Base-by-base conservation (phyloP, 2,888 invertebrate species). In the Clusia tigrina region DNA sequence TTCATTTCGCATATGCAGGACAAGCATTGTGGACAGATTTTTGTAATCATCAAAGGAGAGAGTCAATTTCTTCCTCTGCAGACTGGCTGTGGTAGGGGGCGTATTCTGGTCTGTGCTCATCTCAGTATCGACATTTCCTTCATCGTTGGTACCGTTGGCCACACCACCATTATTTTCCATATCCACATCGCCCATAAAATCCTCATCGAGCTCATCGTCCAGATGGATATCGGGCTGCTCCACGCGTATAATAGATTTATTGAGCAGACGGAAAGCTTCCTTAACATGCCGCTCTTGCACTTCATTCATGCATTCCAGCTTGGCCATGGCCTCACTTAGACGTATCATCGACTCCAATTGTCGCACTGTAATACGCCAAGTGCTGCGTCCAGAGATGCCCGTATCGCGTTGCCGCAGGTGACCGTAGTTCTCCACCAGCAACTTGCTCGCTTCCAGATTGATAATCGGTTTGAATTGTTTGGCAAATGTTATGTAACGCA, bases 141-240 rank as follows among this genome's bases (percentile, higher is more conserved):
- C 37, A 1, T 56, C 52, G 22, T 62, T 63, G 22, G 10, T 54
- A 12, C 54, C 53, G 51, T 77, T 76, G 10, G 68, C 72, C 2
- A 71, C 73, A 10, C 67, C 60, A 6, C 67, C 68, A 65, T 72
- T 76, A 64, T 84, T 76, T 5, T 87, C 87, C 69, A 84, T 82
- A 24, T 87, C 86, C 17, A 89, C 87, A 1, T 88, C 87, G 17
- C 87, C 87, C 83, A 87, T 85, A 42, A 83, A 76, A 22, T 76
- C 83, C 58, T 78, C 77, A 1, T 87, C 86, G 24, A 80, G 79
- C 38, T 94, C 93, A 64, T 94, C 95, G 58, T 94, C 94, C 67
- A 98, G 85, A 79, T 95, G 92, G 58, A 99, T 95, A 80, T 99
- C 98, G 0, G 98, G 98, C 77, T 98, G 97, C 77, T 98, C 98